These are phyloP conservation scores for Diabrotica balteata DNA, from an alignment of 2,888 invertebrate genomes.

Conservation along the genomic window DNA sequence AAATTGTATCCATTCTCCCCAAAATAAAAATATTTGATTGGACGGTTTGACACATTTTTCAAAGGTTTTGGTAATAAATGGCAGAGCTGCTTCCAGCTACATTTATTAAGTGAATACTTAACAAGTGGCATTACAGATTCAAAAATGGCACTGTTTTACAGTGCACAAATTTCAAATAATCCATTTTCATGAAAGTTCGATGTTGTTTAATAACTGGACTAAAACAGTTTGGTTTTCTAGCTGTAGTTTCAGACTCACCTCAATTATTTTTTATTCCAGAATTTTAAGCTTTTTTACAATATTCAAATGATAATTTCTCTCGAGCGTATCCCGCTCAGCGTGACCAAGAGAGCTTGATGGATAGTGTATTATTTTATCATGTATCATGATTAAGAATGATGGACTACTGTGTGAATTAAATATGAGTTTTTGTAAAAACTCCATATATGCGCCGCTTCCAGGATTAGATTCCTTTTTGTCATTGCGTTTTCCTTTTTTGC, in stretches of 20 bases:
- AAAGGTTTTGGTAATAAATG: too few species aligned
- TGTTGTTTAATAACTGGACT: neutral
- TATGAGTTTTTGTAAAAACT: slow-evolving; percentile 30
- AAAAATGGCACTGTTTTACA: too few species aligned
- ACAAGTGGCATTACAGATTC: too few species aligned
- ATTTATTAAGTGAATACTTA: too few species aligned
- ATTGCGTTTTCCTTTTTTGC: slow-evolving; percentile 5
- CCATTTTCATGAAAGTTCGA: too few species aligned
- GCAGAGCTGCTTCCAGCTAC: too few species aligned
- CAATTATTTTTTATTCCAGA: neutral
- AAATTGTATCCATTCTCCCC: too few species aligned
- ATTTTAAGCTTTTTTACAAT: slow-evolving; percentile 46
- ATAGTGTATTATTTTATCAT: slow-evolving; percentile 41
- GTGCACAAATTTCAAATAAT: too few species aligned
- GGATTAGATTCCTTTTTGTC: slow-evolving; percentile 15
- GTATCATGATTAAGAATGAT: slow-evolving; percentile 45
- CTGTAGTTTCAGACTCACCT: too few species aligned
- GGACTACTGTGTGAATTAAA: slow-evolving; percentile 30
- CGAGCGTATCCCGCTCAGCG: slow-evolving; percentile 43
- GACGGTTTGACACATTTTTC: too few species aligned
- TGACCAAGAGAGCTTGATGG: slow-evolving; percentile 37
- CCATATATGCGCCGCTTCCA: neutral
- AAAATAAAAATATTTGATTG: too few species aligned
- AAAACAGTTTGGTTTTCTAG: neutral
- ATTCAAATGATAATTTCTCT: slow-evolving; percentile 54